Conservation (phyloP, 2,797 vertebrate species). For the Erethizon dorsatum region DNA sequence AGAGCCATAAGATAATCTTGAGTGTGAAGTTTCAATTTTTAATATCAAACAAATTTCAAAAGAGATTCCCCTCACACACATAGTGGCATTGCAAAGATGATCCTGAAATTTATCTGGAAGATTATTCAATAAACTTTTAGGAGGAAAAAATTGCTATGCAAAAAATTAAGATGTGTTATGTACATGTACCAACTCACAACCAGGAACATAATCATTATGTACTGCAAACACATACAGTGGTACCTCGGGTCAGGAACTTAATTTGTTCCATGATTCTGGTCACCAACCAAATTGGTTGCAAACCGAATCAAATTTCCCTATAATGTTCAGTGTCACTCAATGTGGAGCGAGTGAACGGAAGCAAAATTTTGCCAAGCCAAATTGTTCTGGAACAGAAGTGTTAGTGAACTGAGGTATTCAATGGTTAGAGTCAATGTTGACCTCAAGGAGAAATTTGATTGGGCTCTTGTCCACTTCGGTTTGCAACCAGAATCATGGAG, state of each 20-base stretch:
- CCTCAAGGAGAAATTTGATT: not conserved
- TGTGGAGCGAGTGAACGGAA: not conserved
- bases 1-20: not conserved
- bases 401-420: not conserved
- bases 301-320: not conserved
- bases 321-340: not conserved
- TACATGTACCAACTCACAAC: not conserved
- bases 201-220: not conserved
- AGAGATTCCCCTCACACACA: not conserved
- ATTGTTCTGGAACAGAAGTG: not conserved
- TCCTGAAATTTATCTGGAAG: not conserved
- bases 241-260: not conserved
- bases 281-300: not conserved
- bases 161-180: not conserved
- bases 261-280: not conserved
- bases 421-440: not conserved
- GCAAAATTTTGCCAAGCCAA: not conserved
- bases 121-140: not conserved
- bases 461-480: not conserved
- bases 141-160: not conserved
- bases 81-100: not conserved
- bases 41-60: not conserved
- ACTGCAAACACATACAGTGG: not conserved
- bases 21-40: not conserved
- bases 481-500: not conserved